Conservation (phyloP, 1,140 invertebrate species). For the Grapholita molesta region DNA sequence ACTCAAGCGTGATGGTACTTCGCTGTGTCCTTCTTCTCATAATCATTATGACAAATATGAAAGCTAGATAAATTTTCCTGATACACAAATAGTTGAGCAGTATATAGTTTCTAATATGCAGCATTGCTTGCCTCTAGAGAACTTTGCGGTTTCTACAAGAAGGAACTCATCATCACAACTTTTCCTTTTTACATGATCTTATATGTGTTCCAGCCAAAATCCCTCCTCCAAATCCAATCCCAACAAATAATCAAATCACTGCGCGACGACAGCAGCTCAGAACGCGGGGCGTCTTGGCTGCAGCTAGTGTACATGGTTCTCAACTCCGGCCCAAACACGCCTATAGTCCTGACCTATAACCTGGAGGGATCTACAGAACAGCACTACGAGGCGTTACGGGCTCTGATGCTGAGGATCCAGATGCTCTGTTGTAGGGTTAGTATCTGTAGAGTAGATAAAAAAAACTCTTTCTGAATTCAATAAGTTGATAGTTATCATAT, state of each 20-base stretch:
- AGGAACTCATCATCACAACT: no score
- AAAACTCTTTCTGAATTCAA: no score
- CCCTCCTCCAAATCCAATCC: slow-evolving; percentile 53
- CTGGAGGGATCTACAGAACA: slow-evolving; percentile 26
- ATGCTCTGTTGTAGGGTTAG: slow-evolving; percentile 63
- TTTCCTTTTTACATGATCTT: neutral
- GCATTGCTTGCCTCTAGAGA: no score
- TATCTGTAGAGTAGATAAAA: slow-evolving; percentile 8
- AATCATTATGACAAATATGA: no score
- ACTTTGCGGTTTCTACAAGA: no score
- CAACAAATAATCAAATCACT: slow-evolving; percentile 52
- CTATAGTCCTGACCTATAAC: slow-evolving; percentile 41
- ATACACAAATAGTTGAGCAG: no score
- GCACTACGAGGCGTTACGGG: slow-evolving; percentile 50
- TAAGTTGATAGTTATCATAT: no score
- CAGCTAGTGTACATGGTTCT: slow-evolving; percentile 52
- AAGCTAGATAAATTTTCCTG: no score
- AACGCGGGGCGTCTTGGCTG: slow-evolving; percentile 46
- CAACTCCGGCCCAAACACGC: slow-evolving; percentile 41
- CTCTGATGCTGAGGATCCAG: slow-evolving; percentile 65
- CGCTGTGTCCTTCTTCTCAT: no score
- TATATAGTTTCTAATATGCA: no score
- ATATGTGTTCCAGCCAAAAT: slow-evolving; percentile 50
- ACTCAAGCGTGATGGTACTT: no score
- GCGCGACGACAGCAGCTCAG: slow-evolving; percentile 42